Evolutionary conservation across 1,140 invertebrate genomes (phyloP).

Genomic region (Trissolcus basalis): DNA sequence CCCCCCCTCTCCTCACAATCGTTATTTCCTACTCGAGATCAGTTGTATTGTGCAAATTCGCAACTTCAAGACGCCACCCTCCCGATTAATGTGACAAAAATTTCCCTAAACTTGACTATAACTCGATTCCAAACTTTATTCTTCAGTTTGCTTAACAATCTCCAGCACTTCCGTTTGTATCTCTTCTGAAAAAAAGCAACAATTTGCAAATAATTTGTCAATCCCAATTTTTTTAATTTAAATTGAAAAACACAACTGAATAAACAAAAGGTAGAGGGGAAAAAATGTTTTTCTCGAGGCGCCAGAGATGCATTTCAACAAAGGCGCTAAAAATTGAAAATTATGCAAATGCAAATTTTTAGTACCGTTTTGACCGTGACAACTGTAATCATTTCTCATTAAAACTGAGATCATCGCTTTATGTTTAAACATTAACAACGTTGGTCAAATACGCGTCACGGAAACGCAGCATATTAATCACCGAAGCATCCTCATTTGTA

Average conservation of each 20-base stretch:
- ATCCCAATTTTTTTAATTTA: too few relatives aligned
- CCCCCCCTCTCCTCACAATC: background rate
- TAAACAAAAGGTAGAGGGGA: too few relatives aligned
- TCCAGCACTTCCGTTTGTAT: too few relatives aligned
- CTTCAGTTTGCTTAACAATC: too few relatives aligned
- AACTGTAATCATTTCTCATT: constrained; percentile 24
- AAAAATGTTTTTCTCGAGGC: too few relatives aligned
- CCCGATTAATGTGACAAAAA: background rate
- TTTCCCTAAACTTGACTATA: background rate
- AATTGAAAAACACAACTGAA: too few relatives aligned
- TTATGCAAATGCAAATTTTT: background rate
- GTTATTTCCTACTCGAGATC: background rate
- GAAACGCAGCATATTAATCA: constrained; percentile 27
- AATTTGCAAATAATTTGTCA: too few relatives aligned
- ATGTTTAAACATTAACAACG: constrained; percentile 25
- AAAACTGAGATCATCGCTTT: constrained; percentile 40
- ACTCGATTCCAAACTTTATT: background rate
- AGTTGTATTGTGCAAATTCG: background rate
- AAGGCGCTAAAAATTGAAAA: background rate
- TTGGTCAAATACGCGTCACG: constrained; percentile 18
- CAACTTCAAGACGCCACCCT: background rate
- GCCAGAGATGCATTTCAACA: too few relatives aligned
- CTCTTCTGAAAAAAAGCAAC: too few relatives aligned
- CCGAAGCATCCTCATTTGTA: constrained; percentile 24
- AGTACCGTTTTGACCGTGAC: background rate